These are phyloP conservation scores for Pollenia angustigena DNA, from an alignment of 2,888 invertebrate genomes.

Conservation along the genomic window DNA sequence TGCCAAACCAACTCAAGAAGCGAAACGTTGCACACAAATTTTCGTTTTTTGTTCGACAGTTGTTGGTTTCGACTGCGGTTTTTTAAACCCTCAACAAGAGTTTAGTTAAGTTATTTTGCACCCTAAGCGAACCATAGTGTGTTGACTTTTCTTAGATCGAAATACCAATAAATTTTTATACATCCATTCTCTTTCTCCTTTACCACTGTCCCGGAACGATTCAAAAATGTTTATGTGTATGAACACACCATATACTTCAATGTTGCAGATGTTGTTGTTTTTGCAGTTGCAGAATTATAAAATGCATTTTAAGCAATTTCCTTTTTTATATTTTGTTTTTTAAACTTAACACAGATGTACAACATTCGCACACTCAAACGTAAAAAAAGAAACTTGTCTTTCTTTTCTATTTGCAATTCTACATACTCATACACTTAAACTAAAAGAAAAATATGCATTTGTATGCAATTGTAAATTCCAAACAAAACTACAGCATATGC, in stretches of 20 bases:
- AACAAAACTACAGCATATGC: slow-evolving; percentile 30
- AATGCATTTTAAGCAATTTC: slow-evolving; percentile 74
- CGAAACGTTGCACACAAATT: too few relatives aligned
- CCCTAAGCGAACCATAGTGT: too few relatives aligned
- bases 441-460: background rate
- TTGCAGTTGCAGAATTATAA: slow-evolving; percentile 47
- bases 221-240: background rate
- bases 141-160: too few relatives aligned
- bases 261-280: slow-evolving; percentile 38
- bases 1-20: too few relatives aligned
- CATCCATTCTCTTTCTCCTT: too few relatives aligned
- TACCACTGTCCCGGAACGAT: too few relatives aligned
- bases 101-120: too few relatives aligned
- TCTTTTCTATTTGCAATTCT: slow-evolving; percentile 28
- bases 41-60: too few relatives aligned
- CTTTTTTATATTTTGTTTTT: slow-evolving; percentile 53
- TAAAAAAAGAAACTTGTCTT: slow-evolving; percentile 28
- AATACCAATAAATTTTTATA: too few relatives aligned
- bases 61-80: too few relatives aligned
- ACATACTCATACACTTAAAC: background rate
- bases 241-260: slow-evolving; percentile 2
- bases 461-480: slow-evolving; percentile 25
- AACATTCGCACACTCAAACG: slow-evolving; percentile 12
- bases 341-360: slow-evolving; percentile 54
- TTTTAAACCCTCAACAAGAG: too few relatives aligned